These are phyloP conservation scores for Sitobion miscanthi DNA, from an alignment of 1,140 invertebrate genomes.

Conservation along the genomic window DNA sequence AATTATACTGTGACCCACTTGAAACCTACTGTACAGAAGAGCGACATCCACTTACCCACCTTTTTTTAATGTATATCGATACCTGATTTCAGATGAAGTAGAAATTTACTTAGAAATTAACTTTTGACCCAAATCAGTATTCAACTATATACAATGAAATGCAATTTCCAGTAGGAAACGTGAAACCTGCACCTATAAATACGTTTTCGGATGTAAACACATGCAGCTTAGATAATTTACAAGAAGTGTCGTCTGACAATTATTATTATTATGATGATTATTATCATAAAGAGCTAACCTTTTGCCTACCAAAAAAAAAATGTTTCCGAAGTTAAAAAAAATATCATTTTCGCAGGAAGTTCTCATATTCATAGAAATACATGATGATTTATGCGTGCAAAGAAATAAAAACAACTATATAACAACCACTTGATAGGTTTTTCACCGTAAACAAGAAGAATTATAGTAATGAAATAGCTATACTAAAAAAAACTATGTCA, in stretches of 20 bases:
- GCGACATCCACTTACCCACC: too few relatives aligned
- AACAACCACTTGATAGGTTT: background rate
- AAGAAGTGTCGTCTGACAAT: conserved; percentile 41
- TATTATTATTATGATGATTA: conserved; percentile 18
- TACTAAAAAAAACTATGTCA: background rate
- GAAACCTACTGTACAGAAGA: too few relatives aligned
- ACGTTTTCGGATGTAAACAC: conserved; percentile 27
- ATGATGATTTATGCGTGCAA: conserved; percentile 14
- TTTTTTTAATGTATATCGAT: background rate
- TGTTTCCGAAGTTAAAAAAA: background rate
- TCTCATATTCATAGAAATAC: conserved; percentile 29
- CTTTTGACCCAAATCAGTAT: background rate
- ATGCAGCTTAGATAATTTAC: conserved; percentile 41
- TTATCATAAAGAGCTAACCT: conserved; percentile 38
- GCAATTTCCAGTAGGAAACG: background rate
- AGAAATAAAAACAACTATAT: background rate
- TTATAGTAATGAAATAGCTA: background rate
- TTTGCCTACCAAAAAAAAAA: conserved; percentile 34
- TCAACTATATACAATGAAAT: background rate
- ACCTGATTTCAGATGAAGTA: background rate
- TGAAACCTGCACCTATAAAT: conserved; percentile 44
- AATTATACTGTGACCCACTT: too few relatives aligned
- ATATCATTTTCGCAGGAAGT: conserved; percentile 45
- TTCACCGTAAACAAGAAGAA: conserved; percentile 6
- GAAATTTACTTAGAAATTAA: background rate